These are phyloP conservation scores for Brachypalpus laphriformis DNA, from an alignment of 2,888 invertebrate genomes.

Conservation along the genomic window DNA sequence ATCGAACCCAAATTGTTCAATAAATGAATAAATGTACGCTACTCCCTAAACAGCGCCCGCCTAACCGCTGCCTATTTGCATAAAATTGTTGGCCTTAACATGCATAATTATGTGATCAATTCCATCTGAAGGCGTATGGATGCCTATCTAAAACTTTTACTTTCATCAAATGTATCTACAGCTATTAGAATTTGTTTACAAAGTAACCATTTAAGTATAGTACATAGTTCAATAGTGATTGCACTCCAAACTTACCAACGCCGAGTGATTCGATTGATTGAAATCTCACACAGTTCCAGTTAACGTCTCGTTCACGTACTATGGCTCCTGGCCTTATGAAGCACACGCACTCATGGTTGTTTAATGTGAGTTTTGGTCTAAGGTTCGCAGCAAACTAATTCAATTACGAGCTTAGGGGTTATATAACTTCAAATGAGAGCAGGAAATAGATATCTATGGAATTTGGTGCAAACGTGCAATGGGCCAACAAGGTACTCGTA, in stretches of 20 bases:
- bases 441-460: background rate
- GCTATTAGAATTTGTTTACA: background rate
- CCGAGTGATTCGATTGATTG: background rate
- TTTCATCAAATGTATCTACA: background rate
- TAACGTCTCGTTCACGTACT: background rate
- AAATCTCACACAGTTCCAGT: constrained; percentile 8
- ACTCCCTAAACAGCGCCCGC: background rate
- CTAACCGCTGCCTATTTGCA: background rate
- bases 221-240: background rate
- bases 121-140: background rate
- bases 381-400: background rate
- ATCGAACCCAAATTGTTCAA: too few species aligned
- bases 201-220: background rate
- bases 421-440: background rate
- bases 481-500: background rate
- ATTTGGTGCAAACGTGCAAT: background rate
- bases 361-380: background rate
- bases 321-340: background rate
- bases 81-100: background rate
- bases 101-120: background rate
- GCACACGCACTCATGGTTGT: background rate
- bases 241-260: background rate
- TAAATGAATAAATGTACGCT: too few species aligned
- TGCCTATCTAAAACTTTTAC: background rate
- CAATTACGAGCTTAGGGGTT: background rate